Percentiles rank a stretch among this genome's conserved stretches.
Conservation (phyloP, 2,888 invertebrate genomes). For the Seladonia tumulorum region DNA sequence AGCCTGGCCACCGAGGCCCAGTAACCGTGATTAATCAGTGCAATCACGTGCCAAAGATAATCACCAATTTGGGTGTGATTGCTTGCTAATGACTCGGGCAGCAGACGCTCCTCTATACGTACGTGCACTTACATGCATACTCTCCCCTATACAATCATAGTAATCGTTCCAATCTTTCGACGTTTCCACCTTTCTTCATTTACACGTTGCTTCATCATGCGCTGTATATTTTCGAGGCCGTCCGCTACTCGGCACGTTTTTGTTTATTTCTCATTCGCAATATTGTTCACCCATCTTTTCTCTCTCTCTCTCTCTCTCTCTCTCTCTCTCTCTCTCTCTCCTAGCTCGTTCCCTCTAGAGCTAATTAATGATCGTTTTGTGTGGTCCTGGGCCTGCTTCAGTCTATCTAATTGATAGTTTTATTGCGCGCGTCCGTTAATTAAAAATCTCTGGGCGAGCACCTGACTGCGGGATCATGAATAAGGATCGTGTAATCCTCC, state of each 20-base stretch:
- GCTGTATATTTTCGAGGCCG: slow-evolving; percentile 31
- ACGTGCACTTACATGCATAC: neutral
- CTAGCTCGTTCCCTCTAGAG: neutral
- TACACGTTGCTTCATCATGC: slow-evolving; percentile 19
- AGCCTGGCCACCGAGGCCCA: neutral
- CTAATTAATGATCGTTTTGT: neutral
- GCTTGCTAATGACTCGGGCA: neutral
- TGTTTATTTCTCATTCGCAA: neutral
- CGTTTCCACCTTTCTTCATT: slow-evolving; percentile 9
- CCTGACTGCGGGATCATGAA: neutral
- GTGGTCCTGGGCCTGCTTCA: neutral
- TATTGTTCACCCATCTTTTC: neutral
- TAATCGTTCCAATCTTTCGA: slow-evolving; percentile 1
- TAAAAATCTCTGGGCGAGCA: neutral
- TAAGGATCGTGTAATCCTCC: neutral
- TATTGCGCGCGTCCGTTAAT: neutral
- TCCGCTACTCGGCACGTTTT: slow-evolving; percentile 24
- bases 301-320: neutral
- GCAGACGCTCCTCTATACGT: neutral
- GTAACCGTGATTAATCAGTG: neutral
- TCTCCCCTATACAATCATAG: neutral
- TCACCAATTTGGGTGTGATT: slow-evolving; percentile 5
- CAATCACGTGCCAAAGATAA: neutral
- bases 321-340: too few relatives aligned
- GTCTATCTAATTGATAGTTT: neutral